A percentile compares a stretch with the other conserved stretches of the same genome.
These are phyloP conservation scores for Diprion similis DNA, from an alignment of 1,140 invertebrate species.

Conservation along the genomic window DNA sequence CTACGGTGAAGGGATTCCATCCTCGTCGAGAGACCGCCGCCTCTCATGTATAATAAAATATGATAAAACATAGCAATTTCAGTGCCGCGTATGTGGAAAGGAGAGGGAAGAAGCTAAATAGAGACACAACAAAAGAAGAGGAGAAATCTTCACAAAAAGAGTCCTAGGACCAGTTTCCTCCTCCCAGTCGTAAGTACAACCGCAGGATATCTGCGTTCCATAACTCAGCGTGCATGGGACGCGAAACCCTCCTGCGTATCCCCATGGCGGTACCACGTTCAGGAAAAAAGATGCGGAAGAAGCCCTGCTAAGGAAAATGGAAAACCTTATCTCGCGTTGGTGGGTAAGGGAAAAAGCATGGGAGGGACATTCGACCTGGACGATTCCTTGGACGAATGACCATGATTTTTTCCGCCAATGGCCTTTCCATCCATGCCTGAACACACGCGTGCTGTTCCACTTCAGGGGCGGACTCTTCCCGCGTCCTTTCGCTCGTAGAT, in stretches of 20 bases:
- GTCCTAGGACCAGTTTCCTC: constrained; percentile 25
- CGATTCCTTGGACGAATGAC: constrained; percentile 41
- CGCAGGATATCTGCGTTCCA: constrained; percentile 33
- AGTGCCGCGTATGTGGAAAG: constrained; percentile 23
- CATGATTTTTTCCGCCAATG: constrained; percentile 28
- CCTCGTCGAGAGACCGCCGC: constrained; percentile 8
- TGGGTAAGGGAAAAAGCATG: constrained; percentile 19
- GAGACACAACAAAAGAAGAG: neutral
- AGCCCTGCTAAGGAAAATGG: constrained; percentile 31
- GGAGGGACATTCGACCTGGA: constrained; percentile 26
- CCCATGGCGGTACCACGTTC: neutral
- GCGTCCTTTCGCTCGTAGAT: too few species aligned
- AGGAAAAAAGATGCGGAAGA: neutral
- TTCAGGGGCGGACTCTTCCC: too few species aligned
- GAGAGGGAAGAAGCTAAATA: constrained; percentile 12
- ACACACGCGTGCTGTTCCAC: neutral
- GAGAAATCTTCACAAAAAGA: constrained; percentile 11
- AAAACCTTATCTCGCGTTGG: constrained; percentile 39
- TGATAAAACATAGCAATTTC: constrained; percentile 40
- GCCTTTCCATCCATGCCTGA: neutral
- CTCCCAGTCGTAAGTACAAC: constrained; percentile 29
- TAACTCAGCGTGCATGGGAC: constrained; percentile 36
- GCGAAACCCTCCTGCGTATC: neutral
- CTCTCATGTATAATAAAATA: constrained; percentile 46
- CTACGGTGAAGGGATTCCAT: constrained; percentile 5